Evolutionary conservation across 2,888 invertebrate species (phyloP).

Genomic region (Lithophane socia): DNA sequence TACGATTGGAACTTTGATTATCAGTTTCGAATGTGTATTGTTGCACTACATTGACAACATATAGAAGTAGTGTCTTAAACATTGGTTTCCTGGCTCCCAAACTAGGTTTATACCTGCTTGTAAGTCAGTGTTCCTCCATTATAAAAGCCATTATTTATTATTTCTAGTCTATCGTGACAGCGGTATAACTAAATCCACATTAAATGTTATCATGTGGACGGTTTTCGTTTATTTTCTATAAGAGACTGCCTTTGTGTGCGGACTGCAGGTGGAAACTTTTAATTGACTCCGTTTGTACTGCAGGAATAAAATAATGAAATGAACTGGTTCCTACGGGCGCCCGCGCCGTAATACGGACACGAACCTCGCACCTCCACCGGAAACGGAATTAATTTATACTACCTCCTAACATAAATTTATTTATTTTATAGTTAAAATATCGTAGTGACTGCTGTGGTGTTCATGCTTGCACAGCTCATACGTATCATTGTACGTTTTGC

Average conservation of each 20-base stretch:
- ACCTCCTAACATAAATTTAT: constrained; percentile 1
- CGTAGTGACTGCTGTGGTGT: background rate
- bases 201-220: constrained; percentile 5
- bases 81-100: too few relatives aligned
- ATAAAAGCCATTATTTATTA: too few relatives aligned
- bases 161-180: background rate
- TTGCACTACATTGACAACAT: too few relatives aligned
- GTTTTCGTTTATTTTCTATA: constrained; percentile 36
- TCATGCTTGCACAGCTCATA: background rate
- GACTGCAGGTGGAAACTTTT: constrained; percentile 49
- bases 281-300: constrained; percentile 50
- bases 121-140: too few relatives aligned
- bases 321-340: background rate
- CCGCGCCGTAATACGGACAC: background rate
- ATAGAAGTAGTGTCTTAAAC: too few relatives aligned
- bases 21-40: background rate
- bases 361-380: background rate
- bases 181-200: constrained; percentile 2
- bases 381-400: constrained; percentile 21
- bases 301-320: constrained; percentile 42
- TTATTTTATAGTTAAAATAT: background rate
- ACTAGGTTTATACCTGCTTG: too few relatives aligned
- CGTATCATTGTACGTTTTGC: background rate
- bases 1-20: constrained; percentile 20
- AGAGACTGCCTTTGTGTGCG: constrained; percentile 19